phyloP scores from a whole-genome alignment of 2,888 invertebrate genomes.

The Heteromurus nitidus region DNA sequence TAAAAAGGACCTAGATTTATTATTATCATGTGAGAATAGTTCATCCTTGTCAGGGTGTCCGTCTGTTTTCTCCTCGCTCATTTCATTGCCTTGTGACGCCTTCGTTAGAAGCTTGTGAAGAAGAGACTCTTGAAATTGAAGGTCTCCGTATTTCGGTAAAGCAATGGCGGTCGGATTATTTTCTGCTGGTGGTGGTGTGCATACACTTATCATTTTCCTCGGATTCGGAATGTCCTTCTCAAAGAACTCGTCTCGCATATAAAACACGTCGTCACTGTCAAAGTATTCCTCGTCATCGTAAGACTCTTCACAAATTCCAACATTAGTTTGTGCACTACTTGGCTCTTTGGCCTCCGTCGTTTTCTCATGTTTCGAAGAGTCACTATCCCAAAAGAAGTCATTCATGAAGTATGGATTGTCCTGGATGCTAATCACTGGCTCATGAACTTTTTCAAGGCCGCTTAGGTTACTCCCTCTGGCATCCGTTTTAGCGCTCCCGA shows the following conservation, averaged over 20 bases:
- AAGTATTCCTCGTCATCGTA: conserved; percentile 32
- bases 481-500: neutral
- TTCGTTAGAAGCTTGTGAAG: conserved; percentile 6
- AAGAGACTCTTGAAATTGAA: neutral
- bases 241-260: conserved; percentile 24
- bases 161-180: no score
- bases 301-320: neutral
- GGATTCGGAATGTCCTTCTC: conserved; percentile 17
- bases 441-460: no score
- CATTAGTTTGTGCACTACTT: neutral
- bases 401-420: neutral
- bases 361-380: conserved; percentile 23
- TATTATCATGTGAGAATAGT: neutral
- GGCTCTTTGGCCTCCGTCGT: conserved; percentile 6
- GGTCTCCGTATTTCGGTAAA: neutral
- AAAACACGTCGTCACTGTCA: conserved; percentile 37
- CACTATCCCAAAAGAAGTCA: conserved; percentile 35
- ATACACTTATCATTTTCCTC: no score
- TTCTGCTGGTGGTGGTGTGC: no score
- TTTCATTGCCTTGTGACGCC: no score
- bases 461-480: neutral
- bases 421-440: no score
- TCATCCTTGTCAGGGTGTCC: neutral
- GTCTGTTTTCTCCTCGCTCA: neutral
- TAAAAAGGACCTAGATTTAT: no score